Base-by-base conservation (phyloP, 2,888 invertebrate genomes). In the Leptinotarsa haldemani region DNA sequence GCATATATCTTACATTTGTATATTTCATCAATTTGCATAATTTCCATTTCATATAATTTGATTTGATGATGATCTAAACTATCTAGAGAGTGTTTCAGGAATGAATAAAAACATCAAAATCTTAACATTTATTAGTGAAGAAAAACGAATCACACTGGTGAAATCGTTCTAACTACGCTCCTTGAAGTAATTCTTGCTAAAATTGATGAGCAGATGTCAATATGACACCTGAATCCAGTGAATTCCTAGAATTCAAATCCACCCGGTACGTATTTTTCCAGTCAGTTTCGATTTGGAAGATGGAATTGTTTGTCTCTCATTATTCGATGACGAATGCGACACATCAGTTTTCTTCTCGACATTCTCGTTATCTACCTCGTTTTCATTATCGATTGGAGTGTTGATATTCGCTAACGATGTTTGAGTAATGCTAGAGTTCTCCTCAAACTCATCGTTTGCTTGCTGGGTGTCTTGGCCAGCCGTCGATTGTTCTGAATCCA, bases 271-370 rank as follows among this genome's bases (percentile, higher is more conserved):
- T 58, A 77, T 73, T 74, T 80, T 77, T 7, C 81, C 80, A 40
- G 80, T 81, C 71, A 80, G 74, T 73, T 80, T 82, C 16, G 80
- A 79, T 66, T 75, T 76, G 65, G 76, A 74, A 5, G 81, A 78
- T 63, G 74, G 74, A 74, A 20, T 64, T 22, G 47, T 65, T 50
- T 72, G 66, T 67, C 58, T 74, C 53, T 71, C 71, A 64, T 75
- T 77, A 72, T 74, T 71, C 56, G 70, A 61, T 50, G 74, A 73
- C 66, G 75, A 76, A 66, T 69, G 64, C 50, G 70, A 47, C 69
- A 66, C 71, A 72, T 76, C 69, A 69, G 68, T 50, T 63, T 73
- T 68, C 58, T 71, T 64, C 40, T 50, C 61, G 53, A 74, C 74
- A 71, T 66, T 71, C 71, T 67, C 56, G 50, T 56, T 69, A 12